These are phyloP conservation scores for Sitodiplosis mosellana DNA, from an alignment of 1,140 invertebrate genomes.

Conservation along the genomic window DNA sequence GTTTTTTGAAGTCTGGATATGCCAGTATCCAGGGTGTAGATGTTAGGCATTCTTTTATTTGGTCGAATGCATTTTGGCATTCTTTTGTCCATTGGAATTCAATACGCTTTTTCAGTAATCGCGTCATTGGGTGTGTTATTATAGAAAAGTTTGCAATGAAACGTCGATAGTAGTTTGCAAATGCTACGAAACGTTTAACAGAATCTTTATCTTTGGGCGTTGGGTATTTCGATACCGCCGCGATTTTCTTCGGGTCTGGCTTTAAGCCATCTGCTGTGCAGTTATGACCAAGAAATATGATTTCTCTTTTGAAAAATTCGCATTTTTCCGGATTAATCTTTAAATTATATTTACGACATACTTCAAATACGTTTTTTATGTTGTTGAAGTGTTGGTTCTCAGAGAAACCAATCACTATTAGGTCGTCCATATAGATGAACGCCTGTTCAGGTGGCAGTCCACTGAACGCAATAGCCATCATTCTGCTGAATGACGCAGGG, in stretches of 20 bases:
- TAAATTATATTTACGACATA: conserved; percentile 2
- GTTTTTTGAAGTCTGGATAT: conserved; percentile 11
- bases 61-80: too few species aligned
- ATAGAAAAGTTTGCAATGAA: conserved; percentile 11
- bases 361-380: neutral
- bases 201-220: too few species aligned
- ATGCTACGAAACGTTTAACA: too few species aligned
- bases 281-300: conserved; percentile 11
- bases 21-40: neutral
- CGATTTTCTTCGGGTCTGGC: too few species aligned
- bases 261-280: neutral
- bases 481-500: too few species aligned
- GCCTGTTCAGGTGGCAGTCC: neutral
- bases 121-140: conserved; percentile 6
- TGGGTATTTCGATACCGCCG: too few species aligned
- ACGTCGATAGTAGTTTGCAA: conserved; percentile 12
- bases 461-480: conserved; percentile 22
- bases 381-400: neutral
- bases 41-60: neutral
- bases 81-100: neutral
- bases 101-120: neutral
- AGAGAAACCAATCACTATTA: too few species aligned
- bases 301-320: conserved; percentile 6
- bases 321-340: conserved; percentile 12
- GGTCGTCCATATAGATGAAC: too few species aligned